These are phyloP conservation scores for Coelinius sp. DNA, from an alignment of 2,888 invertebrate genomes.

Conservation along the genomic window DNA sequence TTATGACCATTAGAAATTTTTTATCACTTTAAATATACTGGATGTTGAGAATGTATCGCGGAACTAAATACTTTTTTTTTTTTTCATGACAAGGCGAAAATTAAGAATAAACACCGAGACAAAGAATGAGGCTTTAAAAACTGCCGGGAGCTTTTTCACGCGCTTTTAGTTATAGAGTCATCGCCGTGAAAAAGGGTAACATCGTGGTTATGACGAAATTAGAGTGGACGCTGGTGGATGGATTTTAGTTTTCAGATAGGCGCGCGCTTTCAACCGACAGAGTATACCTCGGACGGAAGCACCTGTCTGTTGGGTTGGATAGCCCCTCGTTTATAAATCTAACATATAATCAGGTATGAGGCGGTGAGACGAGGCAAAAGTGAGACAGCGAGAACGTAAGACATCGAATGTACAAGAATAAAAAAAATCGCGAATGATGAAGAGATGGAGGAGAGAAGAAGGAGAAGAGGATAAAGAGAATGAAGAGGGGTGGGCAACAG, in stretches of 20 bases:
- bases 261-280: constrained; percentile 58
- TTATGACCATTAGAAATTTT: not conserved
- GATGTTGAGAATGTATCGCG: not conserved
- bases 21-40: not conserved
- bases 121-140: constrained; percentile 12
- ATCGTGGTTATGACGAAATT: constrained; percentile 29
- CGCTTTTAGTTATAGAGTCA: constrained; percentile 23
- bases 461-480: constrained; percentile 39
- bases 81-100: not conserved
- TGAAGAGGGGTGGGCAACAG: constrained; percentile 35
- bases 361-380: constrained; percentile 46
- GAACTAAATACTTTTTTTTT: not conserved
- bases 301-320: constrained; percentile 60
- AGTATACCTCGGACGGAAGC: constrained; percentile 53
- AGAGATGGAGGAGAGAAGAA: constrained; percentile 26
- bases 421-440: constrained; percentile 27
- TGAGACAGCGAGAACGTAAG: constrained; percentile 47
- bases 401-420: constrained; percentile 40
- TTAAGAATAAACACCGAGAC: not conserved
- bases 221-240: constrained; percentile 17
- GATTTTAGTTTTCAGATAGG: not conserved
- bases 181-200: constrained; percentile 13
- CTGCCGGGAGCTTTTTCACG: constrained; percentile 15
- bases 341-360: constrained; percentile 67
- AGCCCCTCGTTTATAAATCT: constrained; percentile 67